Conservation (phyloP, 2,113 vertebrate genomes). For the Entomyzon cyanotis region DNA sequence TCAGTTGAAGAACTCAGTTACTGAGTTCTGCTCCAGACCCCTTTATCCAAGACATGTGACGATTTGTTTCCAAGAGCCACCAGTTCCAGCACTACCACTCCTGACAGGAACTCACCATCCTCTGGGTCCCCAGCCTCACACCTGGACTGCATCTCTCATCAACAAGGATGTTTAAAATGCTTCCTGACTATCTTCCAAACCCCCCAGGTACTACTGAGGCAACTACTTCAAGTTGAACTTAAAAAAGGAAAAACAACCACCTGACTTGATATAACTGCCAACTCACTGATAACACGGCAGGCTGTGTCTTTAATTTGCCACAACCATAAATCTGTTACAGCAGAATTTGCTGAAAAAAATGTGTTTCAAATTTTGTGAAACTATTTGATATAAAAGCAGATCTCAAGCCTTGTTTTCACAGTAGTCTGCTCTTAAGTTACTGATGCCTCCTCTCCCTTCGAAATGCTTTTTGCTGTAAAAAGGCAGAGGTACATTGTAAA, state of each 20-base stretch:
- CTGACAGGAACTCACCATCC: fast-evolving
- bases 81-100: not conserved
- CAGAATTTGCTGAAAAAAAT: not conserved
- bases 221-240: not conserved
- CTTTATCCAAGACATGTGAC: not conserved
- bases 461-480: not conserved
- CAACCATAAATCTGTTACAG: not conserved
- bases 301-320: not conserved
- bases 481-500: not conserved
- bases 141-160: not conserved
- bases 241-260: not conserved
- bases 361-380: not conserved
- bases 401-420: not conserved
- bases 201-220: not conserved
- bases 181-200: not conserved
- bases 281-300: not conserved
- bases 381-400: not conserved
- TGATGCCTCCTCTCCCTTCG: not conserved
- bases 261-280: not conserved
- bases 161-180: fast-evolving
- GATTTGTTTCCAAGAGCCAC: not conserved
- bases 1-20: not conserved
- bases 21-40: not conserved
- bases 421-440: not conserved
- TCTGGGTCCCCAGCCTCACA: not conserved